These are phyloP conservation scores for Xenotilapia flavipinnis DNA, from an alignment of 2,113 vertebrate species.

Conservation along the genomic window DNA sequence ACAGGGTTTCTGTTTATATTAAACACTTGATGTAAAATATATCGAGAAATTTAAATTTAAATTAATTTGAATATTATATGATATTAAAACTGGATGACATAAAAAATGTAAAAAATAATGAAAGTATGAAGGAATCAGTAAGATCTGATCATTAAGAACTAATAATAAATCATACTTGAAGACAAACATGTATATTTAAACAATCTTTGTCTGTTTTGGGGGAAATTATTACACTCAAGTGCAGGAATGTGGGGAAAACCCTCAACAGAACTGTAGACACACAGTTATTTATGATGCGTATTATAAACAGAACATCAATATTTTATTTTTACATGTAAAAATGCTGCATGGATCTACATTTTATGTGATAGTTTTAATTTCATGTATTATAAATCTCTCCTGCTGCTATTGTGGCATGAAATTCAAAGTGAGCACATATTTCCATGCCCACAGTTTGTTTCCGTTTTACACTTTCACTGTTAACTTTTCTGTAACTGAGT, in stretches of 20 bases:
- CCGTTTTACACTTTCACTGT: neutral
- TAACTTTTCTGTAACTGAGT: neutral
- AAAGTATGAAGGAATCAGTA: neutral
- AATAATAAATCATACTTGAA: neutral
- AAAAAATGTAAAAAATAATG: neutral
- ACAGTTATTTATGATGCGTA: fast-evolving
- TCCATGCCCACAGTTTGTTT: neutral
- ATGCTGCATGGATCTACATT: neutral
- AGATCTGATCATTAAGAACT: neutral
- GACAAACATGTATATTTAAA: neutral
- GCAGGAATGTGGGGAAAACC: neutral
- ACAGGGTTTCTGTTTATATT: neutral
- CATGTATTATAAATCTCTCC: neutral
- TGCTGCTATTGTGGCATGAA: neutral
- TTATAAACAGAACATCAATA: neutral
- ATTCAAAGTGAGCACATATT: neutral
- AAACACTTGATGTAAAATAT: neutral
- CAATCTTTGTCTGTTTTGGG: neutral
- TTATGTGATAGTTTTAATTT: neutral
- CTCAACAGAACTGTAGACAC: neutral
- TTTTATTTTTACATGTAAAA: neutral
- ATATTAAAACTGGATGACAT: neutral
- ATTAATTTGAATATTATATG: neutral
- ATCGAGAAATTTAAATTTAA: neutral
- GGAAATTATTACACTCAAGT: neutral